Evolutionary conservation across 2,888 invertebrate species (phyloP).

Genomic region (Lobophora halterata): DNA sequence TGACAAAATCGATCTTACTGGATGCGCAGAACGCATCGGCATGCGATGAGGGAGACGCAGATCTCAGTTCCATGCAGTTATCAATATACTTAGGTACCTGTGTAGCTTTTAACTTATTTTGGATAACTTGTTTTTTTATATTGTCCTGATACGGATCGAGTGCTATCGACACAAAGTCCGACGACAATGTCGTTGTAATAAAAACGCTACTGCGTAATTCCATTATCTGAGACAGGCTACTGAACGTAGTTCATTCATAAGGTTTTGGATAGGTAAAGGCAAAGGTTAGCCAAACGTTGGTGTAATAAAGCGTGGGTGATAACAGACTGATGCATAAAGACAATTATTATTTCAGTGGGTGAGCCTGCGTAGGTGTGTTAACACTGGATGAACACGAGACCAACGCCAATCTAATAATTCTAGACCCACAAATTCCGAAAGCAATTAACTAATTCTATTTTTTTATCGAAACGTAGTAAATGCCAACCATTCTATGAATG

Average conservation of each 20-base stretch:
- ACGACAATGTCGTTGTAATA: conserved; percentile 1
- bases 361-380: conserved; percentile 20
- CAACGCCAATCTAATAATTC: background rate
- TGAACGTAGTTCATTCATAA: too few species aligned
- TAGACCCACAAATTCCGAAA: too few species aligned
- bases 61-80: conserved; percentile 12
- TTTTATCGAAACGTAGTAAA: background rate
- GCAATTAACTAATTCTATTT: background rate
- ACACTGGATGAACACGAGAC: background rate
- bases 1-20: conserved; percentile 20
- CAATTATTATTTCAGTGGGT: conserved; percentile 20
- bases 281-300: conserved; percentile 22
- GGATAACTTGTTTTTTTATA: conserved; percentile 10
- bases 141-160: conserved; percentile 21
- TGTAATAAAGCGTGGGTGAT: conserved; percentile 19
- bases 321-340: conserved; percentile 12
- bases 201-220: conserved; percentile 4
- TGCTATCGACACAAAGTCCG: conserved; percentile 13
- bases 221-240: too few species aligned
- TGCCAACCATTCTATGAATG: too few species aligned
- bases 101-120: conserved; percentile 30
- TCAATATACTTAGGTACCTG: conserved; percentile 26
- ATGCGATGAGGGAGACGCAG: conserved; percentile 20
- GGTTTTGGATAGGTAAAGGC: too few species aligned
- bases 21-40: conserved; percentile 8